Evolutionary conservation across 2,888 invertebrate genomes (phyloP), one percentile per base, ranked within the genome.

Genomic region (Machimus rusticus): DNA sequence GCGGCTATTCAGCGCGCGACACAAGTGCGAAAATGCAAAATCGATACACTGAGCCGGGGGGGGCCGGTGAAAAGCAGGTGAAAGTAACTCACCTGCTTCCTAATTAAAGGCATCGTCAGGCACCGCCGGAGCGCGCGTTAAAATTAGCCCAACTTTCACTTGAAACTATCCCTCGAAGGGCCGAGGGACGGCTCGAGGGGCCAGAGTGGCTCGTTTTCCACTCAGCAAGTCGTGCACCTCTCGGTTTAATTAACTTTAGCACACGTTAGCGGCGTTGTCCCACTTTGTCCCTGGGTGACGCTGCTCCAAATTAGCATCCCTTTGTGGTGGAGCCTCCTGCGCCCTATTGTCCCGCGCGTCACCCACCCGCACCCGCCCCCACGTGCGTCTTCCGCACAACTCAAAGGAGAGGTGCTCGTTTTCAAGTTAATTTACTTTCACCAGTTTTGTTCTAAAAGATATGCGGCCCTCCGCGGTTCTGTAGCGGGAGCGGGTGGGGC

Each of bases 211-310:
- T 66, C 66, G 66, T 66, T 66, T 57, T 28, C 82, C 82, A n/a
- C 82, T 31, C 66, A 23, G 23, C 34, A 66, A 84, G 57, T 84
- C 82, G 23, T 84, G 82, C 37, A 84, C 82, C 66, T 46, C 46
- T 34, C 23, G 16, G 85, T 46, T 85, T 85, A 85, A 85, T 85
- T 85, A 85, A 85, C 85, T 74, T 74, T 74, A 85, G 37, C 77
- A 74, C 86, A 74, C 37, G 86, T 88, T 85, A 88, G 31, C 88
- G 66, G 87, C 79, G 79, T 85, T 88, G 88, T 87, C 85, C 88
- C 79, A 88, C 87, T 87, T 88, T 74, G 85, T 28, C 81, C 28
- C n/a, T n/a, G 19, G 55, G 46, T 31, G 46, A n/a, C 51, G 19
- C 37, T 74, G 74, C 74, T 28, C 85, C 31, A 85, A 87, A 88